Conservation (phyloP, 2,888 invertebrate genomes). For the Octonoba sinensis region DNA sequence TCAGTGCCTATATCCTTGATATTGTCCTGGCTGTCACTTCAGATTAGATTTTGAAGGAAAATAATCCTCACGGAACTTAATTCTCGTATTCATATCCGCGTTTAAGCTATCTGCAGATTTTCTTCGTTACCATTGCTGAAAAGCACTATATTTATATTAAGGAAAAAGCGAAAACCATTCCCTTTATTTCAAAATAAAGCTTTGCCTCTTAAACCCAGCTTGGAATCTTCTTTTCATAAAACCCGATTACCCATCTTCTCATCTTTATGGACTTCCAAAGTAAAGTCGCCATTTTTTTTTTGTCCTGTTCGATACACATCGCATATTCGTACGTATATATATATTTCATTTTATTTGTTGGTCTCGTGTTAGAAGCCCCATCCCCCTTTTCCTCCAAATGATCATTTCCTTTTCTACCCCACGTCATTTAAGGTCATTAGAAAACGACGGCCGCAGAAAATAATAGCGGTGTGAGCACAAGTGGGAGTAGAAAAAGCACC, state of each 20-base stretch:
- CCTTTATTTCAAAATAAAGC: slow-evolving; percentile 54
- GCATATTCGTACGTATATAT: slow-evolving; percentile 8
- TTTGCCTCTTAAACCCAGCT: slow-evolving; percentile 8
- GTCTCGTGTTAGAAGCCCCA: slow-evolving; percentile 12
- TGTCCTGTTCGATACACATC: not conserved
- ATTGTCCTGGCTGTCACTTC: slow-evolving; percentile 10
- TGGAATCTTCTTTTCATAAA: slow-evolving; percentile 59
- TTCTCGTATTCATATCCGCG: slow-evolving; percentile 1
- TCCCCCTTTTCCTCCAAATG: slow-evolving; percentile 19
- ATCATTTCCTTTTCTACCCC: slow-evolving; percentile 49
- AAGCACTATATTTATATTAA: slow-evolving; percentile 19
- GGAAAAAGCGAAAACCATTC: slow-evolving; percentile 28
- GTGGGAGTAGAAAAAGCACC: slow-evolving; percentile 14
- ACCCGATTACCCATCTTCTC: slow-evolving; percentile 49
- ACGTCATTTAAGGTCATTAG: slow-evolving; percentile 60
- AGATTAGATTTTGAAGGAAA: slow-evolving; percentile 17
- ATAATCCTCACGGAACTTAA: slow-evolving; percentile 23
- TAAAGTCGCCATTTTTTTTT: slow-evolving; percentile 1
- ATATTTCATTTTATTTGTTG: slow-evolving; percentile 35
- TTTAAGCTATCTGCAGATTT: slow-evolving; percentile 28
- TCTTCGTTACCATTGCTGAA: not conserved
- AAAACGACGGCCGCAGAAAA: slow-evolving; percentile 57
- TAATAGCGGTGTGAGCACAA: slow-evolving; percentile 20
- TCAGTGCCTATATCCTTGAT: no score
- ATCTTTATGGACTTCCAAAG: slow-evolving; percentile 37